phyloP scores from a whole-genome alignment of 2,888 invertebrate species.

The Mycalesis mineus region DNA sequence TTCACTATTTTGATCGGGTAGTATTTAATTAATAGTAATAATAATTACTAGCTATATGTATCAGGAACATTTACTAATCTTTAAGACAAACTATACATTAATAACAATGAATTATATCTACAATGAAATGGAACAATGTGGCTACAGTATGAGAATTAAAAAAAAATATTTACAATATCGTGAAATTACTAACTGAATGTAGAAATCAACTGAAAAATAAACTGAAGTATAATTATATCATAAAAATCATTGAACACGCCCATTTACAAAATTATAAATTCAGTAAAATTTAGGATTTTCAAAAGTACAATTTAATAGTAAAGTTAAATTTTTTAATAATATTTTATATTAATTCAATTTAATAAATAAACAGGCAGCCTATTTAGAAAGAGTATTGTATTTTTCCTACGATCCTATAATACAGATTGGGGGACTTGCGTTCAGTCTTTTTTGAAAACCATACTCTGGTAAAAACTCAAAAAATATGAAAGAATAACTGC shows the following conservation, averaged over 20 bases:
- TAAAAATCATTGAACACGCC: neutral
- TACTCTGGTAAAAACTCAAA: too few species aligned
- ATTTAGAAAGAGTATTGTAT: too few species aligned
- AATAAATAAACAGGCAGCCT: too few species aligned
- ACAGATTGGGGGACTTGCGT: conserved; percentile 41
- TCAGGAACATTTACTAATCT: conserved; percentile 57
- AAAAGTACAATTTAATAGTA: too few species aligned
- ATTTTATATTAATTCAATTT: too few species aligned
- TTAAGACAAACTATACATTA: conserved; percentile 40
- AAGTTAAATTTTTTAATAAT: too few species aligned
- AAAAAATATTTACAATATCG: neutral
- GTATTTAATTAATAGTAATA: conserved; percentile 40
- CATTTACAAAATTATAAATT: neutral
- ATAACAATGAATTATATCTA: conserved; percentile 38
- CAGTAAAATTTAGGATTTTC: too few species aligned
- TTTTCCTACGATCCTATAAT: too few species aligned
- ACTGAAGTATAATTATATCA: neutral
- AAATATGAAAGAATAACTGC: too few species aligned
- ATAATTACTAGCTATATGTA: conserved; percentile 21
- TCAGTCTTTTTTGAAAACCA: conserved; percentile 45
- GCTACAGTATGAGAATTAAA: neutral
- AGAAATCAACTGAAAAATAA: neutral
- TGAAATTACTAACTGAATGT: neutral
- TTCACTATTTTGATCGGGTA: conserved; percentile 54
- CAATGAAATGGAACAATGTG: conserved; percentile 21